Evolutionary conservation across 2,888 invertebrate genomes (phyloP), one percentile per base, ranked within the genome.

Genomic region (Callyntrura sp.): DNA sequence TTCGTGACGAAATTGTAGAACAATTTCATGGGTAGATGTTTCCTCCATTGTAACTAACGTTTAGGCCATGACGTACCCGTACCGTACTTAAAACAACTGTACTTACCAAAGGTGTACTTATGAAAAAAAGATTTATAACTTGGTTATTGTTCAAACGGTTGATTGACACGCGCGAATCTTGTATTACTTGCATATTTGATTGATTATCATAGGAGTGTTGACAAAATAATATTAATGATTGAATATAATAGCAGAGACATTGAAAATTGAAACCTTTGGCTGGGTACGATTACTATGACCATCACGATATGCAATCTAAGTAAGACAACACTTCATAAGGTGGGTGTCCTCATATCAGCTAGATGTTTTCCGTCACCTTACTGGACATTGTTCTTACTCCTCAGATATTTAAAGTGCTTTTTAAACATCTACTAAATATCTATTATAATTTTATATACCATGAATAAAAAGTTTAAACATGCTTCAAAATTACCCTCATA

Each of bases 201-300:
- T 51, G 23, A 85, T 76, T n/a, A n/a, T 83, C 35, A 23, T 23
- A 57, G 28, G 84, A 85, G 20, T 45, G 43, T 35, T 73, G 85
- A 85, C 57, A 55, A 84, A 35, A 48, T 60, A 65, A 51, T 76
- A 84, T 83, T 83, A 28, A 85, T 76, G 85, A 85, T 68, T 68
- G 62, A 45, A 6, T 35, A 35, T 82, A 62, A 12, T 17, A 35
- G n/a, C 20, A 81, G 12, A 57, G 25, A 82, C 82, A 12, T 60
- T 81, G 55, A 20, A 73, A 73, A 45, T 73, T 73, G 11, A 5
- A 35, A n/a, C 8, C 55, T 55, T 60, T 23, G 6, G 60, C 14
- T 20, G 6, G 68, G 20, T 35, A 35, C 35, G 35, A 35, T 35
- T 35, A 35, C 35, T 4, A 35, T 35, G 35, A 35, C 35, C 35